Percentiles rank a stretch among this genome's conserved stretches.
phyloP scores from a whole-genome alignment of 2,797 vertebrate species.

The Euthynnus affinis region DNA sequence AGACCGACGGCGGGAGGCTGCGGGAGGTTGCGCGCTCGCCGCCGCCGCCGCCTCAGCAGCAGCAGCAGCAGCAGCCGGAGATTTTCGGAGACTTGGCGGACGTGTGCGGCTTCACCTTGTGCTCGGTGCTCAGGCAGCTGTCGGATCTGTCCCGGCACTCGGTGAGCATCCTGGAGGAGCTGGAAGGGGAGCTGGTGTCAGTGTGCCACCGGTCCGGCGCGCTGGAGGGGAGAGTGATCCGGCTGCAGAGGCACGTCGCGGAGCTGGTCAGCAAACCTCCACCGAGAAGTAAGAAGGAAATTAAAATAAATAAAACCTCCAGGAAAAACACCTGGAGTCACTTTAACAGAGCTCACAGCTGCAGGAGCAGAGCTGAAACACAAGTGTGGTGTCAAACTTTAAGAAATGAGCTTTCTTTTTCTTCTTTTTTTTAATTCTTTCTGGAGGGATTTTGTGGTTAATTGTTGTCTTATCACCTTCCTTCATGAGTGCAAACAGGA shows the following conservation, averaged over 20 bases:
- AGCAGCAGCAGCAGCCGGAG: slow-evolving; percentile 56
- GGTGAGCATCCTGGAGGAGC: slow-evolving; percentile 86
- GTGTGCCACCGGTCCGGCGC: slow-evolving; percentile 81
- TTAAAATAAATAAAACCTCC: not conserved
- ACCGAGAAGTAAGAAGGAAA: slow-evolving; percentile 78
- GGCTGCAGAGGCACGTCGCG: slow-evolving; percentile 81
- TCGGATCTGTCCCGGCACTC: slow-evolving; percentile 87
- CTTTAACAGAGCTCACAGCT: not conserved
- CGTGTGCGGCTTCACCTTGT: slow-evolving; percentile 83
- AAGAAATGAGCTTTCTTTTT: not conserved
- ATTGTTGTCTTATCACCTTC: not conserved
- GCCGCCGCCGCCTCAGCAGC: too few relatives aligned
- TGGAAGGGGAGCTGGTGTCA: slow-evolving; percentile 85
- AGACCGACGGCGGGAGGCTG: slow-evolving; percentile 63
- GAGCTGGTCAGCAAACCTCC: slow-evolving; percentile 81
- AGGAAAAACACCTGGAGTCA: slow-evolving; percentile 43
- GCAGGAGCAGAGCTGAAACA: not conserved
- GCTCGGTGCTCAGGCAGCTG: slow-evolving; percentile 86
- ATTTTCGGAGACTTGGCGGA: slow-evolving; percentile 82
- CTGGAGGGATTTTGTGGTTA: not conserved
- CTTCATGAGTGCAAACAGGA: not conserved
- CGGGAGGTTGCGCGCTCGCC: slow-evolving; percentile 35
- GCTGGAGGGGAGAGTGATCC: slow-evolving; percentile 80
- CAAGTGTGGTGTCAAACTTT: slow-evolving; percentile 34
- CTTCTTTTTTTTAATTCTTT: too few relatives aligned